phyloP scores from a whole-genome alignment of 2,888 invertebrate species.

The Ectropis crepuscularia region DNA sequence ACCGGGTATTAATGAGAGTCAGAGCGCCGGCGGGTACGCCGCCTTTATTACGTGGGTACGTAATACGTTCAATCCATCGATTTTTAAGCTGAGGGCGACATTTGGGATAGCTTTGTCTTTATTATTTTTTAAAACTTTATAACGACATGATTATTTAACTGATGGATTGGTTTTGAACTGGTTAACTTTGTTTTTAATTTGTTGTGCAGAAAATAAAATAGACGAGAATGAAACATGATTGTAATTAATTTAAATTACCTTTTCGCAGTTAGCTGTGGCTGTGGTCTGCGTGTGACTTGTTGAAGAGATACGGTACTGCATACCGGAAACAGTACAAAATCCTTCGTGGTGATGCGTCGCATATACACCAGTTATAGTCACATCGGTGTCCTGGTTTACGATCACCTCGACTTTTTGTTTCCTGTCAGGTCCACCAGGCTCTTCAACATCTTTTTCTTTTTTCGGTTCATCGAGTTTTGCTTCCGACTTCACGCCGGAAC shows the following conservation, averaged over 20 bases:
- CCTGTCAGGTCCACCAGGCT: conserved; percentile 58
- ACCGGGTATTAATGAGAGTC: conserved; percentile 75
- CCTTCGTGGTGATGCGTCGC: conserved; percentile 93
- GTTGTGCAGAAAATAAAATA: background rate
- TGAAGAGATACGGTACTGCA: conserved; percentile 95
- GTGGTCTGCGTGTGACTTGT: conserved; percentile 94
- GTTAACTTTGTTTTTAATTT: too few relatives aligned
- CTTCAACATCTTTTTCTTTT: conserved; percentile 74
- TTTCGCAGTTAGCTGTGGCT: conserved; percentile 90
- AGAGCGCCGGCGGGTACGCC: conserved; percentile 61
- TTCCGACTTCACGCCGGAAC: conserved; percentile 84
- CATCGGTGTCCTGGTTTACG: conserved; percentile 93
- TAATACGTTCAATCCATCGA: conserved; percentile 60
- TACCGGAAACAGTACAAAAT: conserved; percentile 92
- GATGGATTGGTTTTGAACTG: too few relatives aligned
- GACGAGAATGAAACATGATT: conserved; percentile 1
- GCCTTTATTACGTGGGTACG: conserved; percentile 59
- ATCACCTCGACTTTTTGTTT: conserved; percentile 90
- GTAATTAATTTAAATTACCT: conserved; percentile 70
- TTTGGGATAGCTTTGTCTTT: conserved; percentile 15
- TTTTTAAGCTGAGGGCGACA: conserved; percentile 47
- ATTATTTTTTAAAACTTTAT: background rate
- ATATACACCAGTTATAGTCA: conserved; percentile 94
- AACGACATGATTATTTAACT: background rate
- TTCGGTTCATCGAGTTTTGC: conserved; percentile 75